phyloP scores from a whole-genome alignment of 2,888 invertebrate species.

The Dynastes tityus region DNA sequence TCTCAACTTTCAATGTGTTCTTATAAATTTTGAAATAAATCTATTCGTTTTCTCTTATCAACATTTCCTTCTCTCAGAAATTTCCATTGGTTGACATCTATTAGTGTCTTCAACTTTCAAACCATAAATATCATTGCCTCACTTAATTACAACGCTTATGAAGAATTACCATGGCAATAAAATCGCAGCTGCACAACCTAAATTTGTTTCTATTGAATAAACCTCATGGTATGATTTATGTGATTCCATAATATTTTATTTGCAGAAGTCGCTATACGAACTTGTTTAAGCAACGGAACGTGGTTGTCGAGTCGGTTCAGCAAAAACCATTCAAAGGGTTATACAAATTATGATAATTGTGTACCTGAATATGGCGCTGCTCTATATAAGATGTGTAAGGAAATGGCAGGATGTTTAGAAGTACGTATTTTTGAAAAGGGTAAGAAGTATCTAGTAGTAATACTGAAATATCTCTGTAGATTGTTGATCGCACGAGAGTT shows the following conservation, averaged over 20 bases:
- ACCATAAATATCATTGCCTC: no score
- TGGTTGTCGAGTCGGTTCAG: slow-evolving; percentile 76
- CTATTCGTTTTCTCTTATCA: no score
- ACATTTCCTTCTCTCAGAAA: no score
- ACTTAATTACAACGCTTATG: background rate
- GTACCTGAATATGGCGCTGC: slow-evolving; percentile 80
- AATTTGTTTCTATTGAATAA: no score
- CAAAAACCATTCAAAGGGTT: slow-evolving; percentile 74
- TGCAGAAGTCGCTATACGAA: slow-evolving; percentile 60
- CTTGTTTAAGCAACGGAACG: slow-evolving; percentile 72
- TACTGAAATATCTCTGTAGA: slow-evolving; percentile 69
- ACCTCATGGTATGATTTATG: background rate
- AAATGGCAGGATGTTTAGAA: slow-evolving; percentile 62
- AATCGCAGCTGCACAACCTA: no score
- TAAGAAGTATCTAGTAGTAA: background rate
- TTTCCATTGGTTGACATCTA: no score
- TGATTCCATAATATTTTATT: slow-evolving; percentile 21
- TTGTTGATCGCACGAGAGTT: slow-evolving; percentile 80
- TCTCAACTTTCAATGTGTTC: no score
- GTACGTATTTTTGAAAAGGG: slow-evolving; percentile 54
- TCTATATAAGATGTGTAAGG: slow-evolving; percentile 75
- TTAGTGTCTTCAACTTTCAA: no score
- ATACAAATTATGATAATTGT: slow-evolving; percentile 90
- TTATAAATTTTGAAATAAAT: no score
- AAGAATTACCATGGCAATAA: no score